Base-by-base conservation (phyloP, 2,888 invertebrate species). In the Baccha elongata region DNA sequence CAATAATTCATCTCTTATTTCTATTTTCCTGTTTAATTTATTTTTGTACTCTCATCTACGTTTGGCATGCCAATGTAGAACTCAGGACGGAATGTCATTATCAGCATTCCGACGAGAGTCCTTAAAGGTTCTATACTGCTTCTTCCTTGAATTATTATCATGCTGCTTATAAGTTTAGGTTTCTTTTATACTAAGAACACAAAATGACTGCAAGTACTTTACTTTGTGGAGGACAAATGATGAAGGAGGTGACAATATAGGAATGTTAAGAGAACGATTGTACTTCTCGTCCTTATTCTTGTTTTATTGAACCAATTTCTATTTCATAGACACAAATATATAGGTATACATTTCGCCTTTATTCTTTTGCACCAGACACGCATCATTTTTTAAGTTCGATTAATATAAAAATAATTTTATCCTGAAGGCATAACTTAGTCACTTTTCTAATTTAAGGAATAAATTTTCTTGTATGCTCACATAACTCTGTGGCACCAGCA, bases 61-160 rank as follows among this genome's bases (percentile, higher is more conserved):
- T 35, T 60, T 50, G 60, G 44, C 60, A 75, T 81, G 75, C 60
- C 75, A 71, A 81, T 76, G 60, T 29, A 11, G 19, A 44, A 65
- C 52, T 64, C 52, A 44, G 71, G 64, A 75, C 65, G 81, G 81
- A 81, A 81, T 81, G 81, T 81, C 81, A 81, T 81, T 81, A 81
- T 76, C 81, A 76, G 81, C 76, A 81, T 81, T 76, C 81, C 81
- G 35, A 67, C 67, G 67, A 60, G 67, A 76, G 62, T 80, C 80
- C 80, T 80, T 75, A 52, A 65, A 48, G 42, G 64, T 29, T 37
- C 37, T 29, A n/a, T n/a, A n/a, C 6, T 48, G 37, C 13, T 48
- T 4, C 80, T 37, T 69, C 13, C 15, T 65, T 40, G 35, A 55
- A 60, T 50, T 40, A 44, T 15, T 10, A 55, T 42, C 42, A 2